Evolutionary conservation across 2,797 vertebrate species (phyloP).

Genomic region (Echeneis naucrates): DNA sequence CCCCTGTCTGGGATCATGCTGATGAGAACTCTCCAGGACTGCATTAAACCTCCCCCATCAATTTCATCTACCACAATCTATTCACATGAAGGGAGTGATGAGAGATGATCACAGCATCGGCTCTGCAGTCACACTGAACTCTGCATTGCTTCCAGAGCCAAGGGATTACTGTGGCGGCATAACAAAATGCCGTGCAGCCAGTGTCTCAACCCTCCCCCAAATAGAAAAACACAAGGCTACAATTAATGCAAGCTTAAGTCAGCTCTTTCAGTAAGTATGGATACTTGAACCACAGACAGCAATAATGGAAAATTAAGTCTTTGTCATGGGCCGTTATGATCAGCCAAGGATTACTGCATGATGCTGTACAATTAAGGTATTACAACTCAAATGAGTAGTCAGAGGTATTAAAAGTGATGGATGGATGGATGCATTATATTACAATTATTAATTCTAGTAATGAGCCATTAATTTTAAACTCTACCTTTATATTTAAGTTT

Average conservation of each 20-base stretch:
- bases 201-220: neutral
- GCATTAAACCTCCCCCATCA: slow-evolving; percentile 68
- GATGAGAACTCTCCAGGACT: slow-evolving; percentile 75
- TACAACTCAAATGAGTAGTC: neutral
- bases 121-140: slow-evolving; percentile 45
- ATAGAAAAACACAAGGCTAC: neutral
- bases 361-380: neutral
- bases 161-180: slow-evolving; percentile 32
- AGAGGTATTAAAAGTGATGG: too few relatives aligned
- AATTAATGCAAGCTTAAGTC: neutral
- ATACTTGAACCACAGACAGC: neutral
- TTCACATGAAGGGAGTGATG: slow-evolving; percentile 53
- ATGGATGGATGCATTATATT: too few relatives aligned
- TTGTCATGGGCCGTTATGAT: neutral
- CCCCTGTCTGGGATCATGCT: slow-evolving; percentile 61
- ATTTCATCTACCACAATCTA: slow-evolving; percentile 63
- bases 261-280: neutral
- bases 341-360: too few relatives aligned
- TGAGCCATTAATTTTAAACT: too few relatives aligned
- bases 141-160: slow-evolving; percentile 9
- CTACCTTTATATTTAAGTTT: too few relatives aligned
- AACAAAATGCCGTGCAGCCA: slow-evolving; percentile 24
- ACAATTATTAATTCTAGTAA: too few relatives aligned
- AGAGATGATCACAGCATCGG: slow-evolving; percentile 54
- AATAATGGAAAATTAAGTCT: neutral